phyloP scores from a whole-genome alignment of 2,888 invertebrate genomes.

The Adelognathus sp. region DNA sequence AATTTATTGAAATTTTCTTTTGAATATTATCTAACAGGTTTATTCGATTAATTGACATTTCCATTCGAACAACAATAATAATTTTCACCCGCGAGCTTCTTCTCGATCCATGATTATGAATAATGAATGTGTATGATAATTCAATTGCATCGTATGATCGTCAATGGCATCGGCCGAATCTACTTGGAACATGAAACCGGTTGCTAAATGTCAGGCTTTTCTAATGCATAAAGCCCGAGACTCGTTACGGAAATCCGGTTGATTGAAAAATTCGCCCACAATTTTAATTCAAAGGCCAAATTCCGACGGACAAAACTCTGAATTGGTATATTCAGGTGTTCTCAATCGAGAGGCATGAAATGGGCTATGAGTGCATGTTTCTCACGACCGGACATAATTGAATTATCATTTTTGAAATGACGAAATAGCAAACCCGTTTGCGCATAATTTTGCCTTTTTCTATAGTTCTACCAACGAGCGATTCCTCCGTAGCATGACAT shows the following conservation, averaged over 20 bases:
- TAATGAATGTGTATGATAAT: not conserved
- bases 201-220: slow-evolving; percentile 32
- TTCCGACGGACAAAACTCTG: too few species aligned
- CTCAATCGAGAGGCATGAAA: too few species aligned
- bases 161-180: too few species aligned
- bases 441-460: not conserved
- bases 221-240: not conserved
- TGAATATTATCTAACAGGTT: slow-evolving; percentile 12
- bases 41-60: not conserved
- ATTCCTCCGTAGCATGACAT: not conserved
- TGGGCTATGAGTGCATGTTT: too few species aligned
- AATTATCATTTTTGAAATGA: too few species aligned
- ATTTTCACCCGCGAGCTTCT: not conserved
- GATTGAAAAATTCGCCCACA: not conserved
- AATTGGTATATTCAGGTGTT: too few species aligned
- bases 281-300: too few species aligned
- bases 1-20: not conserved
- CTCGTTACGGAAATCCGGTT: not conserved
- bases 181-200: slow-evolving; percentile 17
- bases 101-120: not conserved
- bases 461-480: not conserved
- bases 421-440: not conserved
- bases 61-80: not conserved
- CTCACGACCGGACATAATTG: too few species aligned
- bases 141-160: not conserved